Base-by-base conservation (phyloP, 2,113 vertebrate species). In the Eurystomus gularis region DNA sequence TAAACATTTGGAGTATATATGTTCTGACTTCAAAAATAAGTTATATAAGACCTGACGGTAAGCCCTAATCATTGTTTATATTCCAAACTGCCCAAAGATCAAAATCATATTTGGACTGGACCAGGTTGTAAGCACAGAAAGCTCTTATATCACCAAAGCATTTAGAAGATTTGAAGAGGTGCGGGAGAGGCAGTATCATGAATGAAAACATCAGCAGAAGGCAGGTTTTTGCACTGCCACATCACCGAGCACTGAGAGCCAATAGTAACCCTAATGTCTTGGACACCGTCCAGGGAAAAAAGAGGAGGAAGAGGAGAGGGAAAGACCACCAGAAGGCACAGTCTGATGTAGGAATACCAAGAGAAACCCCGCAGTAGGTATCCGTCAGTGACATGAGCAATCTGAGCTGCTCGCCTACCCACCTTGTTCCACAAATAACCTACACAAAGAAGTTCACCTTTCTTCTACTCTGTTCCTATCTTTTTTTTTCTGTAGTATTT, bases 311-410 rank as follows among this genome's bases (percentile, higher is more conserved):
- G 16, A 62, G 40, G 21, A 51, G 40, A 24, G 71, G 26, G 4
- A 72, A 37, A 64, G 42, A 39, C 35, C 18, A 42, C 29, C 71
- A 89, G 62, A 77, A 44, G 19, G 68, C 14, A 33, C n/a, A 78
- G 39, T 14, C 60, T 75, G 80, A 55, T 10, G 17, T 5, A 46
- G 54, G 31, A 80, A 86, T 23, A 76, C 29, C 23, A 72, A 79
- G 31, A 48, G 42, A 79, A 93, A 81, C 14, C 28, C 17, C 2
- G 1, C 37, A 55, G 40, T 1, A 75, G 40, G 31, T 46, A 92
- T 29, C 68, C 52, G 29, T 17, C 44, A 46, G 61, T 0, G 0
- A 51, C 20, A 44, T 0, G 1, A 80, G 15, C 54, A 69, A 82
- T 10, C 15, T 1, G 2, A 82, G 44, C 54, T 66, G 42, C 44